phyloP scores from a whole-genome alignment of 2,888 invertebrate species.

The Euproctis similis region DNA sequence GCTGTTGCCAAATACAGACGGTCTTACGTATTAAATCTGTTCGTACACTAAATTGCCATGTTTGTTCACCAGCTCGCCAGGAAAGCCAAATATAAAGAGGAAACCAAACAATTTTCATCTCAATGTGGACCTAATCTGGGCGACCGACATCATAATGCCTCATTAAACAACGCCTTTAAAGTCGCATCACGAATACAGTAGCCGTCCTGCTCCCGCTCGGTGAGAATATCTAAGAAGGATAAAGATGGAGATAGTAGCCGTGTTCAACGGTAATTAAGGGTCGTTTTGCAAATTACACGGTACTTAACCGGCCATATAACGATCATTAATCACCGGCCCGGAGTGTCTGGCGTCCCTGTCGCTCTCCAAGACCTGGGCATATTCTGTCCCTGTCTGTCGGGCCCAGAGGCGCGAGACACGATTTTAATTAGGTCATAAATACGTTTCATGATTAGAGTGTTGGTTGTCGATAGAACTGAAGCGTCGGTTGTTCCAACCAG shows the following conservation, averaged over 20 bases:
- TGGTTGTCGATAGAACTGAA: constrained; percentile 38
- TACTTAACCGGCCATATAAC: constrained; percentile 83
- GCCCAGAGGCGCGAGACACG: constrained; percentile 51
- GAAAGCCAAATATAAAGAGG: constrained; percentile 71
- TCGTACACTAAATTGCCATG: constrained; percentile 42
- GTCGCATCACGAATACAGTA: constrained; percentile 44
- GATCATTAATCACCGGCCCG: constrained; percentile 77
- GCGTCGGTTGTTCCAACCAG: constrained; percentile 40
- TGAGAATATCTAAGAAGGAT: constrained; percentile 30
- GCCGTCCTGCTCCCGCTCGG: constrained; percentile 39
- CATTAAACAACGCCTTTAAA: constrained; percentile 70
- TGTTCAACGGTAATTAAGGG: constrained; percentile 79
- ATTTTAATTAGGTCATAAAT: constrained; percentile 76
- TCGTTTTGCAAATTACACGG: constrained; percentile 86
- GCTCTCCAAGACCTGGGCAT: constrained; percentile 19
- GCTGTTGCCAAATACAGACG: constrained; percentile 24
- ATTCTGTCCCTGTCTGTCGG: constrained; percentile 35
- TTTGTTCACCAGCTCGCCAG: constrained; percentile 28
- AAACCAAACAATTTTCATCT: constrained; percentile 57
- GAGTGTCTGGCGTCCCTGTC: constrained; percentile 44
- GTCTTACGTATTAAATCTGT: constrained; percentile 25
- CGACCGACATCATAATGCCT: constrained; percentile 72
- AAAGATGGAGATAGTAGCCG: constrained; percentile 63
- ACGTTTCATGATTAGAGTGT: constrained; percentile 69
- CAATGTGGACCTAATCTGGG: constrained; percentile 70